Evolutionary conservation across 2,113 vertebrate species (phyloP), one percentile per base, ranked within the genome.

Genomic region (Hemiscyllium ocellatum): DNA sequence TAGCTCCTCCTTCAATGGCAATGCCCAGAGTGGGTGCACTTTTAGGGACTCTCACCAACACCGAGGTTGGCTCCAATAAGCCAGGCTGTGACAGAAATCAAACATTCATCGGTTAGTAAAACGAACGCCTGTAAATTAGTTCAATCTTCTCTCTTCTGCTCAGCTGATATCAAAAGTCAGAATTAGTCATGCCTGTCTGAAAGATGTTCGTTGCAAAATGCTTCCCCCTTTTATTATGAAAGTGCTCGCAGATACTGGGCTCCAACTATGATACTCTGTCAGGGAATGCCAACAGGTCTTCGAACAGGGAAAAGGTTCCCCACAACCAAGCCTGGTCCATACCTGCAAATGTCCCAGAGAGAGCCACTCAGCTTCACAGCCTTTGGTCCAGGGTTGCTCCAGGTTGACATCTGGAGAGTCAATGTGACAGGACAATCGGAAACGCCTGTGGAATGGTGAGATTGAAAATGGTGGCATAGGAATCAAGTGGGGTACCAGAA

Each of bases 1-100:
- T 99, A 8, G 99, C 99, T 5, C 99, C 99, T 0, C 99, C 99
- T 96, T 99, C 99, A 0, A 99, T 99, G 97, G 99, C 99, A 0
- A 99, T 99, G 50, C 99, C 99, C 97, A 99, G 94, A 33, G 99
- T 99, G 1, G 98, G 98, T 0, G 99, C 98, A 0, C 97, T 99
- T 97, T 99, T 99, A 95, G 97, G 97, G 96, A 99, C 98, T 2
- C 98, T 98, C 96, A 99, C 98, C 96, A 99, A 97, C 26, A 97
- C 98, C 0, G 99, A 99, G 0, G 98, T 99, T 95, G 99, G 99
- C 96, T 99, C 99, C 97, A 99, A 96, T 85, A 99, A 98, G 8
- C 99, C 99, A 0, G 99, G 99, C 99, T 99, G 96, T 0, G 3
- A 96, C 7, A 96, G 72, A 96, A 33, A 96, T 70, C 96, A 72